Evolutionary conservation across 1,140 invertebrate genomes (phyloP), one percentile per base, ranked within the genome.

Genomic region (Drosophila carrolli): DNA sequence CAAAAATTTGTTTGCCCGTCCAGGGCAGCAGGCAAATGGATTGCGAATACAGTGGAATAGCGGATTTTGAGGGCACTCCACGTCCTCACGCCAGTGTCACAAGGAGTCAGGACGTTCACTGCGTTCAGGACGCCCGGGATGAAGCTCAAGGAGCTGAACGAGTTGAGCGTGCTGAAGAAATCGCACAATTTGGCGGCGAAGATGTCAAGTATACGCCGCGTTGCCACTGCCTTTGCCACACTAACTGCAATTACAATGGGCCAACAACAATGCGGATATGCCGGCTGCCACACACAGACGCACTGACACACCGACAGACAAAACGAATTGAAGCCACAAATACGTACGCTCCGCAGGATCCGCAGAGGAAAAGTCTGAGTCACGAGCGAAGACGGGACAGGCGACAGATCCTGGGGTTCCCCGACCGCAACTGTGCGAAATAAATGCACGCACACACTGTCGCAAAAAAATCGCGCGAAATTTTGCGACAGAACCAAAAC

Each of bases 141-240:
- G 35, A 14, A 41, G 63, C 19, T 53, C 38, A 50, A 46, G 46
- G 51, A 73, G 23, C 19, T 47, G 63, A 60, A 51, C n/a, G 27
- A 32, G 27, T 3, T 50, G 47, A 32, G 13, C 47, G 27, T 14
- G 47, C 27, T 35, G 57, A 58, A 81, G 84, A 54, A 89, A 80
- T 88, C 76, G 84, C 84, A 88, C 83, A 88, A 88, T 88, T 88
- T 88, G 83, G 83, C 83, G 83, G 83, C 73, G 83, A 89, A 89
- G 76, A 89, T 89, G 83, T 88, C 83, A 88, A 88, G 83, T 88
- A 84, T 88, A 71, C 65, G 55, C 66, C 59, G 81, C 67, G 65
- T 55, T 73, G 65, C 57, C 46, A 44, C 41, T 56, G 46, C 29
- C 29, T 32, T 32, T 32, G 29, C 46, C 78, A 78, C 78, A 78